Evolutionary conservation across 2,888 invertebrate species (phyloP), one percentile per base, ranked within the genome.

Genomic region (Limnephilus lunatus): DNA sequence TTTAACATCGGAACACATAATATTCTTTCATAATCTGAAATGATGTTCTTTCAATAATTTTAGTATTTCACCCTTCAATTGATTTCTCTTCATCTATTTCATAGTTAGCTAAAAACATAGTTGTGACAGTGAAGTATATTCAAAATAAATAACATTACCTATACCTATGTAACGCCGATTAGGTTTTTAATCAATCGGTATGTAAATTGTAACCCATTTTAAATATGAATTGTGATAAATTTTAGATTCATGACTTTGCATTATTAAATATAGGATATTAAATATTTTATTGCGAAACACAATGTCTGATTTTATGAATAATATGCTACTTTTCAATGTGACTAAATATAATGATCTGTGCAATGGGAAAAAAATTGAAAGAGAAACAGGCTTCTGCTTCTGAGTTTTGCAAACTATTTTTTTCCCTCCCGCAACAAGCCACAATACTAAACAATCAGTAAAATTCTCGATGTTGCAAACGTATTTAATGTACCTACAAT

Each of bases 211-310:
- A 80, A 80, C 80, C n/a, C 19, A 86, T 89, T 89, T 89, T 80
- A 80, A 91, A 91, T 91, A 86, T 91, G 89, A 91, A 90, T 92
- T 92, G 90, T 93, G 93, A 93, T 93, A 93, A 92, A 89, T 90
- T 82, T 91, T 93, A 93, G 93, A 92, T 53, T 87, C 91, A 90
- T 91, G 82, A 53, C 90, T 88, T 93, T 90, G 92, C 90, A 92
- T 91, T 82, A 90, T 90, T 90, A 90, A 81, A 85, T 30, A 91
- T 91, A 53, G 87, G 85, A 90, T 87, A 90, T 90, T 89, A 85
- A 90, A 91, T 83, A 91, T 68, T 68, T 68, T 68, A 68, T 68
- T 68, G 68, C 68, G 68, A 86, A 89, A 89, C 44, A 88, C n/a
- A 32, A 44, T 89, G 44, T 89, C 80, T 89, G 25, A 89, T 89